Percentiles rank a stretch among this genome's conserved stretches.
Conservation (phyloP, 2,888 invertebrate genomes). For the Nemurella pictetii region DNA sequence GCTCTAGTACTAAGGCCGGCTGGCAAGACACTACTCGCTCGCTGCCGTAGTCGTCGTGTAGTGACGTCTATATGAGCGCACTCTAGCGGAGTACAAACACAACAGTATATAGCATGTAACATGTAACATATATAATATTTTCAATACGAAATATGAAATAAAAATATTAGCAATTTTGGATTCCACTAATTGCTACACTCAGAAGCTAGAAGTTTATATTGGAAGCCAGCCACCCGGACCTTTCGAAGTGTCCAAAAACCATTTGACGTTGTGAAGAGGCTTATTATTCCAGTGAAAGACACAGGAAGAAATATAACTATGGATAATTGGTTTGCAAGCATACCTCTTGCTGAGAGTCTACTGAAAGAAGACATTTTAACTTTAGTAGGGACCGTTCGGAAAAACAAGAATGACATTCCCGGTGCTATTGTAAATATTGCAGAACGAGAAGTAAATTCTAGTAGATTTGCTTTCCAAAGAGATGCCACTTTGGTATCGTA, state of each 20-base stretch:
- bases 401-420: slow-evolving; percentile 44
- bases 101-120: slow-evolving; percentile 22
- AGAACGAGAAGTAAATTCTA: neutral
- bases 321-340: slow-evolving; percentile 45
- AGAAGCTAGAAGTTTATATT: slow-evolving; percentile 5
- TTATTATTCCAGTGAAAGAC: slow-evolving; percentile 40
- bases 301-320: slow-evolving; percentile 41
- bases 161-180: slow-evolving; percentile 17
- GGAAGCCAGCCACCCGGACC: neutral
- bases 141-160: slow-evolving; percentile 15
- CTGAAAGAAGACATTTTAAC: slow-evolving; percentile 40
- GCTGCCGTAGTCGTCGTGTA: too few species aligned
- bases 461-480: slow-evolving; percentile 44
- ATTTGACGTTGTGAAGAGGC: slow-evolving; percentile 47
- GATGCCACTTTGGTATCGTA: slow-evolving; percentile 46
- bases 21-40: too few species aligned
- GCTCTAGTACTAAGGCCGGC: too few species aligned
- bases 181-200: neutral
- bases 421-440: slow-evolving; percentile 28
- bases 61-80: too few species aligned
- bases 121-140: too few species aligned
- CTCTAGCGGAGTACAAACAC: too few species aligned
- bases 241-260: neutral
- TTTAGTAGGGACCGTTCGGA: slow-evolving; percentile 42
- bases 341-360: slow-evolving; percentile 40